These are phyloP conservation scores for Microchirus variegatus DNA, from an alignment of 2,797 vertebrate species.

Conservation along the genomic window DNA sequence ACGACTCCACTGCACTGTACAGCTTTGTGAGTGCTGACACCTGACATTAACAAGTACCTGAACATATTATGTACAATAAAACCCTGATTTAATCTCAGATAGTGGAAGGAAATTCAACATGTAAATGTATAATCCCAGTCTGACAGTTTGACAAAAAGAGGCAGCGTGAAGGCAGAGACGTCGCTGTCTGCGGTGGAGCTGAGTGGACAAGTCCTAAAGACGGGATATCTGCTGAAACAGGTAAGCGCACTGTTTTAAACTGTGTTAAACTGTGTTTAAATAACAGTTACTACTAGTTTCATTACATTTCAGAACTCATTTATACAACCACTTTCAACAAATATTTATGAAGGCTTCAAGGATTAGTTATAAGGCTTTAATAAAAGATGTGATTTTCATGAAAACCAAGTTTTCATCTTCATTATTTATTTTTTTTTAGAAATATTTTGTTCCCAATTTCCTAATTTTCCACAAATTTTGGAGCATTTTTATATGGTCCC, in stretches of 20 bases:
- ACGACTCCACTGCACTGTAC: slow-evolving; percentile 92
- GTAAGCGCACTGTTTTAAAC: slow-evolving; percentile 65
- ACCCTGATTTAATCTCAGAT: background rate
- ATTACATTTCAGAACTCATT: no score
- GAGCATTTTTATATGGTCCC: no score
- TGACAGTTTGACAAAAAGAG: slow-evolving; percentile 85
- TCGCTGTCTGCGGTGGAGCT: slow-evolving; percentile 86
- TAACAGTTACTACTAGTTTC: no score
- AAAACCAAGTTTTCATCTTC: no score
- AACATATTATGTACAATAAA: background rate
- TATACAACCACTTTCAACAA: no score
- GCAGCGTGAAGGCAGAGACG: slow-evolving; percentile 83
- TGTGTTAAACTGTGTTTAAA: background rate
- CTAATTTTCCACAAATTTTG: no score
- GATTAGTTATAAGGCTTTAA: no score
- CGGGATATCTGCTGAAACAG: slow-evolving; percentile 95
- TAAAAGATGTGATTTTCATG: no score
- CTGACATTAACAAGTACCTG: background rate
- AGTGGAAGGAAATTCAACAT: background rate
- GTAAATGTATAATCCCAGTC: slow-evolving; percentile 70
- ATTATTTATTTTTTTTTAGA: no score
- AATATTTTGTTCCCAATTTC: no score
- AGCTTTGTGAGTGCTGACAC: slow-evolving; percentile 80
- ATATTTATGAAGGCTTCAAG: no score
- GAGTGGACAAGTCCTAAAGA: slow-evolving; percentile 89